A percentile compares a stretch with the other conserved stretches of the same genome.
Conservation (phyloP, 1,140 invertebrate species). For the Sitodiplosis mosellana region DNA sequence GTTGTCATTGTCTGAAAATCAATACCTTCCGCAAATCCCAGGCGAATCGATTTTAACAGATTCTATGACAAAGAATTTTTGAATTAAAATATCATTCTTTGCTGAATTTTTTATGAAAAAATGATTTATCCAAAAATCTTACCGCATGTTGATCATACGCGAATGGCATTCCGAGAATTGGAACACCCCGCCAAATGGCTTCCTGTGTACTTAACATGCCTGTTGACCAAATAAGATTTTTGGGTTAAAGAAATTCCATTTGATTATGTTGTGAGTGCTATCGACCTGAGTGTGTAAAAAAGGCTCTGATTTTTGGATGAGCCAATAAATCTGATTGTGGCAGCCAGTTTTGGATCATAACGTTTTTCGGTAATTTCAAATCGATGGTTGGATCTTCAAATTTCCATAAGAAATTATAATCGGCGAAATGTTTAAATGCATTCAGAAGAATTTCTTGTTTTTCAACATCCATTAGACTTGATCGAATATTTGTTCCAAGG, state of each 20-base stretch:
- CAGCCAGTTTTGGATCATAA: slow-evolving; percentile 22
- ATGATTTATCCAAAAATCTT: no score
- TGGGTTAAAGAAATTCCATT: not conserved
- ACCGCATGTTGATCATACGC: slow-evolving; percentile 22
- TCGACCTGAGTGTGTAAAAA: slow-evolving; percentile 23
- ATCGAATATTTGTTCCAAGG: slow-evolving; percentile 25
- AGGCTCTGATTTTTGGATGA: slow-evolving; percentile 7
- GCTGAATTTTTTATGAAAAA: no score
- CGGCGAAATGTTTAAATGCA: slow-evolving; percentile 21
- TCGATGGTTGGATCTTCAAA: slow-evolving; percentile 12
- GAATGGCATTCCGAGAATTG: slow-evolving; percentile 29
- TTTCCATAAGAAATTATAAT: slow-evolving; percentile 27
- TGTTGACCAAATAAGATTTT: slow-evolving; percentile 3
- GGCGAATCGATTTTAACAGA: slow-evolving; percentile 5
- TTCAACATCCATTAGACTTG: slow-evolving; percentile 13
- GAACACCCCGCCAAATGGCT: slow-evolving; percentile 26
- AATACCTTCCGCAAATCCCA: slow-evolving; percentile 6
- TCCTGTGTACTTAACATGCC: slow-evolving; percentile 27
- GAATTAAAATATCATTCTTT: no score
- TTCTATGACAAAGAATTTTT: slow-evolving; percentile 4
- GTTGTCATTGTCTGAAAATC: slow-evolving; percentile 8
- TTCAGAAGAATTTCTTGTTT: slow-evolving; percentile 20
- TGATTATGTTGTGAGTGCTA: not conserved
- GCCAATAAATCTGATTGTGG: slow-evolving; percentile 27
- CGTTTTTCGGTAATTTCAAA: slow-evolving; percentile 23